Evolutionary conservation across 30 jellyfish, hydroid and myxozoan genomes (phyloP).

Genomic region (Catostylus mosaicus): DNA sequence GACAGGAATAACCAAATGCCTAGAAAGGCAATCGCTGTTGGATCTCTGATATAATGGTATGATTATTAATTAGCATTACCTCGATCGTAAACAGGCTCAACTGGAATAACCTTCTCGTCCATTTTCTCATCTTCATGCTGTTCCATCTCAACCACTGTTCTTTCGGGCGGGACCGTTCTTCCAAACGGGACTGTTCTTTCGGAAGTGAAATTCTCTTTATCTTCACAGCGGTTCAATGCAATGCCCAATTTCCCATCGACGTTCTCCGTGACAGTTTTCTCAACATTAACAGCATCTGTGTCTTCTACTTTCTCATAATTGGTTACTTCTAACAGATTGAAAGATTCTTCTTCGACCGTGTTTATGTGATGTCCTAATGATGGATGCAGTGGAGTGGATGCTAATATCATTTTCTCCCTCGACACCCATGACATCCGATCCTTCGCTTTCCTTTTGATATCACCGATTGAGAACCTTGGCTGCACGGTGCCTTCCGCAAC

Average conservation of each 20-base stretch:
- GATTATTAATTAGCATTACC: too few relatives aligned
- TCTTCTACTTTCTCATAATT: not conserved
- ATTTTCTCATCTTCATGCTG: not conserved
- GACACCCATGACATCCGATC: conserved; percentile 57
- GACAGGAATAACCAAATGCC: too few relatives aligned
- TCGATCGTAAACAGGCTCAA: not conserved
- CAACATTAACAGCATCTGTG: too few relatives aligned
- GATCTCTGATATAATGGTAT: too few relatives aligned
- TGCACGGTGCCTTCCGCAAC: not conserved
- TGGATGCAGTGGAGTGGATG: conserved; percentile 35
- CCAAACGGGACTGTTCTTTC: too few relatives aligned
- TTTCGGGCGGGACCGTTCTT: too few relatives aligned
- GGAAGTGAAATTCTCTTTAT: too few relatives aligned
- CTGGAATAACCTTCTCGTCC: not conserved
- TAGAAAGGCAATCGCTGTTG: too few relatives aligned
- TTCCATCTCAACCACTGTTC: too few relatives aligned
- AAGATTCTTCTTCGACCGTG: not conserved
- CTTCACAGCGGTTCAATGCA: too few relatives aligned
- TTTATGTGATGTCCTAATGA: not conserved
- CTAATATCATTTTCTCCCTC: conserved; percentile 21
- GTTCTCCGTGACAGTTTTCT: too few relatives aligned
- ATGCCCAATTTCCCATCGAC: too few relatives aligned
- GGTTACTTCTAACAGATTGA: not conserved
- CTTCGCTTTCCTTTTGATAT: conserved; percentile 15
- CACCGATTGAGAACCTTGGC: conserved; percentile 24